These are phyloP conservation scores for Bombyx huttoni DNA, from an alignment of 2,888 invertebrate genomes.

Conservation along the genomic window DNA sequence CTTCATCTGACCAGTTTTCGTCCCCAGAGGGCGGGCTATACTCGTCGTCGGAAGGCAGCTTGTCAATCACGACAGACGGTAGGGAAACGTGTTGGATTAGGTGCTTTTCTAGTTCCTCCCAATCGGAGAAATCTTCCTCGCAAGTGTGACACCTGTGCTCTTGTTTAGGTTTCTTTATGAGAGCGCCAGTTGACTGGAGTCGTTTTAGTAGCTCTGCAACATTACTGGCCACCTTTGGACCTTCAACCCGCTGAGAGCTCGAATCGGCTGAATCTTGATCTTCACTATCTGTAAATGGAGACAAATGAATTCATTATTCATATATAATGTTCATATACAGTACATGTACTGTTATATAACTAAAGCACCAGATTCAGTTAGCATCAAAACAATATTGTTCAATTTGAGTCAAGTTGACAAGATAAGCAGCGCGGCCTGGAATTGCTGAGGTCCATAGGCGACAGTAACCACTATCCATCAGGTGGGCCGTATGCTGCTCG, in stretches of 20 bases:
- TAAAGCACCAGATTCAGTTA: too few species aligned
- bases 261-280: constrained; percentile 25
- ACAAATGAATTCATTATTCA: neutral
- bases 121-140: constrained; percentile 54
- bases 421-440: too few species aligned
- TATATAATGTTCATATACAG: neutral
- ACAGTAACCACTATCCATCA: too few species aligned
- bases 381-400: too few species aligned
- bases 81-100: constrained; percentile 70
- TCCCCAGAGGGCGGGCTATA: constrained; percentile 46
- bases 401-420: too few species aligned
- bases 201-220: constrained; percentile 45
- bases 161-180: constrained; percentile 47
- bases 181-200: constrained; percentile 46
- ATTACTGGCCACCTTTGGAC: constrained; percentile 23
- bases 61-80: constrained; percentile 60
- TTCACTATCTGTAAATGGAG: constrained; percentile 29
- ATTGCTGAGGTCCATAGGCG: too few species aligned
- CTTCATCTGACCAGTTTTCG: constrained; percentile 62
- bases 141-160: constrained; percentile 67
- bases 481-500: too few species aligned
- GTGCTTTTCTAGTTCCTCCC: constrained; percentile 62
- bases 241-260: constrained; percentile 14
- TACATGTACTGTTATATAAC: too few species aligned
- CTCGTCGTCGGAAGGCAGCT: constrained; percentile 69